Base-by-base conservation (phyloP, 2,797 vertebrate species). In the Vespertilio murinus region DNA sequence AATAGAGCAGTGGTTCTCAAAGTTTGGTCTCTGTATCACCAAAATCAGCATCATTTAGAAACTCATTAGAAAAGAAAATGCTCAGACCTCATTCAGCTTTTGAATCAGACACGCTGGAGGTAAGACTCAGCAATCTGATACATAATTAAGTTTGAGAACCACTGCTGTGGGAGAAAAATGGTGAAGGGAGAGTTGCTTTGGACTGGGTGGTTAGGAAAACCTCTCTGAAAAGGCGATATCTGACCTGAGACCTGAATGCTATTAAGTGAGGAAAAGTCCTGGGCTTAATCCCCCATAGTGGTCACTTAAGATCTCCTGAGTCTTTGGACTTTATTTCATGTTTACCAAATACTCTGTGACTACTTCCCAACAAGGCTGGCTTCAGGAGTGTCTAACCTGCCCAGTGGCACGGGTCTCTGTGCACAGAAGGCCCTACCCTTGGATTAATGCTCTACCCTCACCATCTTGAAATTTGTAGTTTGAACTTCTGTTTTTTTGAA, bases 21-120 rank as follows among this genome's bases (percentile, higher is more conserved):
- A 75, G 22, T 6, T 42, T 40, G 17, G 14, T 70, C 18, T 54
- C 54, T 42, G 35, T 49, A 59, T 93, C 65, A 75, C 42, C 38
- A 42, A 14, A 14, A 61, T 49, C 33, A 40, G 12, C 12, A 13
- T 65, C 71, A 28, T 49, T 33, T 18, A 18, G 75, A 22, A 94
- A 88, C 6, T n/a, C 33, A 8, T 64, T 67, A 94, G 42, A 65
- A 93, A 81, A 91, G 35, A 16, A 85, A 65, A 84, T 69, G 88
- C 54, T 94, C 33, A 13, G 30, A 25, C 9, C 13, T 77, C 42
- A 80, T 23, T 89, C 40, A 73, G 40, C 10, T 35, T 78, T 28
- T 79, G 8, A 81, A 78, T 88, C 30, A 42, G 67, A 86, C 0
- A 67, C 40, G 54, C 3, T 45, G 14, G 12, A 9, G 1, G 18